These are phyloP conservation scores for Invenusta paracnida DNA, from an alignment of 2,888 invertebrate species.

Conservation along the genomic window DNA sequence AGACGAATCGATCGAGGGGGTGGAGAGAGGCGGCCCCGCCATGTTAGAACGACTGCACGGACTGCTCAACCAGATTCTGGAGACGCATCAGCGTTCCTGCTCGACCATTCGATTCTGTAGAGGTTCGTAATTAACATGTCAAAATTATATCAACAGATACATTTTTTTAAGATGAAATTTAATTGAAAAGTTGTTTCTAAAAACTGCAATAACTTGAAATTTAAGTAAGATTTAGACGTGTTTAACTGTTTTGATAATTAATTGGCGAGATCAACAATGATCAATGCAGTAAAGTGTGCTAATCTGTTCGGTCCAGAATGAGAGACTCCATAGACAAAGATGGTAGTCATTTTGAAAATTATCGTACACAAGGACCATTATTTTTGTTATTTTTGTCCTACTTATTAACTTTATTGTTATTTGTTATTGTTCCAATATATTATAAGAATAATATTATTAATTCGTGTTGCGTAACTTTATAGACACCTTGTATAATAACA, in stretches of 20 bases:
- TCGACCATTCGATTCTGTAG: background rate
- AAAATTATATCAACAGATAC: background rate
- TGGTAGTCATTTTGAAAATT: background rate
- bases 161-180: too few species aligned
- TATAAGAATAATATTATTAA: background rate
- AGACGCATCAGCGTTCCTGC: conserved; percentile 3
- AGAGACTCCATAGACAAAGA: background rate
- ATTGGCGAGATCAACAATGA: too few species aligned
- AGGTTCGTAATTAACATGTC: background rate
- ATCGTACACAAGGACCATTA: background rate
- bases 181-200: too few species aligned
- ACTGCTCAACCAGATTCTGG: background rate
- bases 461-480: background rate
- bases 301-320: too few species aligned
- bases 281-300: too few species aligned
- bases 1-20: background rate
- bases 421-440: background rate
- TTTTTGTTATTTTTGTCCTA: background rate
- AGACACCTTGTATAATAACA: too few species aligned
- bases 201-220: too few species aligned
- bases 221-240: too few species aligned
- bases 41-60: background rate
- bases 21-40: background rate
- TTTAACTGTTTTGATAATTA: too few species aligned
- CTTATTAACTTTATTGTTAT: background rate